Evolutionary conservation across 2,113 vertebrate species (phyloP).

Genomic region (Neofelis nebulosa): DNA sequence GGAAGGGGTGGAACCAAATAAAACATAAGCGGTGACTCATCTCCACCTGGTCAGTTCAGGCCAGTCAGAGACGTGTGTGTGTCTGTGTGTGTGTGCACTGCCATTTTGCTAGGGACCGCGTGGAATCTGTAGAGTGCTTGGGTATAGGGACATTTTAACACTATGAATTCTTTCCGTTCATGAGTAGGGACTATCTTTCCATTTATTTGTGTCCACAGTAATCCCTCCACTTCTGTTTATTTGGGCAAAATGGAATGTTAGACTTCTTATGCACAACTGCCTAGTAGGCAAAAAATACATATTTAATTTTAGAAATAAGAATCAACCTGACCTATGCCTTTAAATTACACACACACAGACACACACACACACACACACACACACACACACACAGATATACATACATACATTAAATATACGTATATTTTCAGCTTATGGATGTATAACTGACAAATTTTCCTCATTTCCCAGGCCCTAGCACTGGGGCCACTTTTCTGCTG

Average conservation of each 20-base stretch:
- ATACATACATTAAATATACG: neutral
- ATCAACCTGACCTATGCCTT: neutral
- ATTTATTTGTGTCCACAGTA: neutral
- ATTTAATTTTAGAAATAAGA: neutral
- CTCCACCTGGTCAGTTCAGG: neutral
- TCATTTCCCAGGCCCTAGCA: neutral
- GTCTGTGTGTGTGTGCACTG: neutral
- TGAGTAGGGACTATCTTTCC: neutral
- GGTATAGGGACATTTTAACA: neutral
- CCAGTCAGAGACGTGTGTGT: neutral
- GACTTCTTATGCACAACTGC: neutral
- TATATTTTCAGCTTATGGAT: neutral
- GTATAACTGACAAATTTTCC: neutral
- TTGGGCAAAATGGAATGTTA: conserved; percentile 49
- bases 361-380: neutral
- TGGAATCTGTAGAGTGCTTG: neutral
- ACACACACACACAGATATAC: neutral
- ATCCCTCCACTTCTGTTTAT: conserved; percentile 33
- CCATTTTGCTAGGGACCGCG: neutral
- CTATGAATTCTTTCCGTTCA: neutral
- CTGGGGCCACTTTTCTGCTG: neutral
- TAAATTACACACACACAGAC: neutral
- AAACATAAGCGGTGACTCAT: neutral
- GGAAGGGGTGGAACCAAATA: neutral
- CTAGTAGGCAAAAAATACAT: neutral